phyloP scores from a whole-genome alignment of 2,113 vertebrate genomes.

The Physeter macrocephalus region DNA sequence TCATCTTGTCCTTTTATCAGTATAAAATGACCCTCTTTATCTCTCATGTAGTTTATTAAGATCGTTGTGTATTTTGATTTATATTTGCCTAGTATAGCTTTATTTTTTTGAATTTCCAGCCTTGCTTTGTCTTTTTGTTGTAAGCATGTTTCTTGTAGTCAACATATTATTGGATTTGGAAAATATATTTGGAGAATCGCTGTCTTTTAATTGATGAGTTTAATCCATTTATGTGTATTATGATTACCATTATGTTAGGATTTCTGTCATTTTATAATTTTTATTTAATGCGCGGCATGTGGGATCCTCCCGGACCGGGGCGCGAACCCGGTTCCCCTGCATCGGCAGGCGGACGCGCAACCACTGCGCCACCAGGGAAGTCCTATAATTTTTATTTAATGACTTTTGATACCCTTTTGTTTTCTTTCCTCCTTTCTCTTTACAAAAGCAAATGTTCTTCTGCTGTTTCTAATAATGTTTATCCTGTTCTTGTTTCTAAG shows the following conservation, averaged over 20 bases:
- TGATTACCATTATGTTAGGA: not conserved
- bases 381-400: conserved; percentile 19
- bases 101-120: not conserved
- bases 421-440: not conserved
- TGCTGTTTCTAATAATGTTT: not conserved
- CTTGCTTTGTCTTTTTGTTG: not conserved
- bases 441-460: not conserved
- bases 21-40: not conserved
- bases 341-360: too few relatives aligned
- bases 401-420: not conserved
- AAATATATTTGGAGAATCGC: not conserved
- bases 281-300: too few relatives aligned
- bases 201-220: not conserved
- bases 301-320: too few relatives aligned
- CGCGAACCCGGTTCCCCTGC: too few relatives aligned
- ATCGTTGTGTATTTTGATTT: not conserved
- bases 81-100: not conserved
- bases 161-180: not conserved
- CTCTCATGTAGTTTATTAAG: not conserved
- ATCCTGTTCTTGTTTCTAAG: not conserved
- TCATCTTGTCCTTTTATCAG: not conserved
- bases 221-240: not conserved
- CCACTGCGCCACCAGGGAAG: too few relatives aligned
- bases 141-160: not conserved
- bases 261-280: conserved; percentile 16